phyloP scores from a whole-genome alignment of 2,888 invertebrate genomes.

The Diarsia rubi region DNA sequence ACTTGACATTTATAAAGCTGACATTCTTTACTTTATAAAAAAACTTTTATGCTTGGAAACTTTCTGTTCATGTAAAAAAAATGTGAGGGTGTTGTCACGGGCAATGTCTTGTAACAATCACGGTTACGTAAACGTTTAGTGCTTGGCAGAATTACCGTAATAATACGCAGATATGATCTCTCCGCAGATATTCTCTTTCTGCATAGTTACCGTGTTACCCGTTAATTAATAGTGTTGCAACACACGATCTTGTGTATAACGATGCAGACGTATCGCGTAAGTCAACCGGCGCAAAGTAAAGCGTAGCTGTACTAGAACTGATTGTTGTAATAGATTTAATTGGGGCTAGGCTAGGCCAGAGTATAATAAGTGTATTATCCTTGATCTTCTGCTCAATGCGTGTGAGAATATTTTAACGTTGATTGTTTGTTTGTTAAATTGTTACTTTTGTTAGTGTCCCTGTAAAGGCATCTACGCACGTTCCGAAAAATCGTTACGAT shows the following conservation, averaged over 20 bases:
- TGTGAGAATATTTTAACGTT: not conserved
- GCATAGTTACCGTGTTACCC: constrained; percentile 8
- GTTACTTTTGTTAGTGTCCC: not conserved
- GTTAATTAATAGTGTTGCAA: constrained; percentile 28
- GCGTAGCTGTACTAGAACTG: constrained; percentile 2
- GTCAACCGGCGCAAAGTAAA: constrained; percentile 1
- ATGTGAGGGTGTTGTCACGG: not conserved
- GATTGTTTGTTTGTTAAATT: not conserved
- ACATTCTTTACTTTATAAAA: not conserved
- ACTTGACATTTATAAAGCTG: constrained; percentile 10
- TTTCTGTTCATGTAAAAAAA: not conserved
- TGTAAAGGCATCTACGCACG: too few relatives aligned
- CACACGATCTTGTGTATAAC: constrained; percentile 9
- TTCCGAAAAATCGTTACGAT: too few relatives aligned
- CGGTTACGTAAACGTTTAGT: constrained; percentile 12
- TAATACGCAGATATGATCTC: constrained; percentile 20
- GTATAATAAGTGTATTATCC: constrained; percentile 12
- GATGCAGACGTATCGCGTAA: constrained; percentile 13
- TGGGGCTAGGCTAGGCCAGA: constrained; percentile 30
- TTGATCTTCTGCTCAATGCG: constrained; percentile 31
- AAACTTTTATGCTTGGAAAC: not conserved
- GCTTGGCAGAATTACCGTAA: constrained; percentile 24
- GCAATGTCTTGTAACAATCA: not conserved
- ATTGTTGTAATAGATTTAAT: constrained; percentile 30
- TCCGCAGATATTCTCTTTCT: constrained; percentile 20